phyloP scores from a whole-genome alignment of 2,113 vertebrate species.

The Tragelaphus imberbis region DNA sequence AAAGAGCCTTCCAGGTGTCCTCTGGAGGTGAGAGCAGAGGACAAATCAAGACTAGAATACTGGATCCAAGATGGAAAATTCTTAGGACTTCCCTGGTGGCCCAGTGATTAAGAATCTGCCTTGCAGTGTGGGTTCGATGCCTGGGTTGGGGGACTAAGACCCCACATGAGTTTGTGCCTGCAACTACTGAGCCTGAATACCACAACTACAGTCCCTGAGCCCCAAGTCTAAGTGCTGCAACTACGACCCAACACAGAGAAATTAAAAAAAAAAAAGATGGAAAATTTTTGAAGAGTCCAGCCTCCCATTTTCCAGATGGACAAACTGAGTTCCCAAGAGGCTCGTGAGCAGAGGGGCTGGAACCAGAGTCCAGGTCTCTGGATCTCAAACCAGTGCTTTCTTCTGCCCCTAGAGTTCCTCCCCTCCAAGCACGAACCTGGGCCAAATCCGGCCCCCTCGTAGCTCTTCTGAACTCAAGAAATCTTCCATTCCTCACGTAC shows the following conservation, averaged over 20 bases:
- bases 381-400: not conserved
- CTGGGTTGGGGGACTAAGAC: not conserved
- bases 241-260: not conserved
- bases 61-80: not conserved
- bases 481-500: slow-evolving; percentile 25
- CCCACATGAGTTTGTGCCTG: not conserved
- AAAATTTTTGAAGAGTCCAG: not conserved
- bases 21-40: not conserved
- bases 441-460: not conserved
- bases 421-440: not conserved
- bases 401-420: not conserved
- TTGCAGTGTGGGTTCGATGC: not conserved
- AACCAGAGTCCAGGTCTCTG: not conserved
- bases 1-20: not conserved
- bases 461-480: not conserved
- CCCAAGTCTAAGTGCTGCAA: not conserved
- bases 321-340: not conserved
- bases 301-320: not conserved
- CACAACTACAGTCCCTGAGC: not conserved
- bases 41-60: not conserved
- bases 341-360: not conserved
- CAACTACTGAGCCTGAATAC: not conserved
- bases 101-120: not conserved
- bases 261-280: not conserved
- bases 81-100: not conserved